Percentiles rank a stretch among this genome's conserved stretches.
Conservation (phyloP, 1,140 invertebrate genomes). For the Batillaria attramentaria region DNA sequence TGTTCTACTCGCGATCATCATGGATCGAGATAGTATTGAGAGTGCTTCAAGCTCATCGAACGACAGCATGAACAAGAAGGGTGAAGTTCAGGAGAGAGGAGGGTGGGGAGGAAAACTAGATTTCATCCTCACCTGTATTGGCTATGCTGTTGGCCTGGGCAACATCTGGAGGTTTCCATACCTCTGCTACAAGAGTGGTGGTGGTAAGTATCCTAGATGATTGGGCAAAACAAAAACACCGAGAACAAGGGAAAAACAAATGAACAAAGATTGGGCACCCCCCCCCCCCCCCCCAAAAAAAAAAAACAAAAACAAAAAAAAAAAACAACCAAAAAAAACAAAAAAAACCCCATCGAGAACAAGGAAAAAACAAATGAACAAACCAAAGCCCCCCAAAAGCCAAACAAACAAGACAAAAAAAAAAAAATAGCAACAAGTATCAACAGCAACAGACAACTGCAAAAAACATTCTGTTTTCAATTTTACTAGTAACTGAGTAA, state of each 20-base stretch:
- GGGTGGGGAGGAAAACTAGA: constrained; percentile 65
- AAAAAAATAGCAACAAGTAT: background rate
- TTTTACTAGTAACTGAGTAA: background rate
- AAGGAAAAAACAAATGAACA: background rate
- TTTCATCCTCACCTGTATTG: constrained; percentile 72
- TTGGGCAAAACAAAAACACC: background rate
- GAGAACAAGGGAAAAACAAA: background rate
- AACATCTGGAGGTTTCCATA: constrained; percentile 97
- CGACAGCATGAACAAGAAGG: constrained; percentile 23
- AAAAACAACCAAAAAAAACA: background rate
- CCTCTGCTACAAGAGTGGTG: constrained; percentile 93
- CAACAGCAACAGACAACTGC: background rate
- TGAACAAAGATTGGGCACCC: background rate
- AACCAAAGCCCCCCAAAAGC: background rate
- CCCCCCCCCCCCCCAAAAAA: background rate
- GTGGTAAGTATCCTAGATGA: constrained; percentile 75
- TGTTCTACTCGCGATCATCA: background rate
- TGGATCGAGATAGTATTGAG: constrained; percentile 21
- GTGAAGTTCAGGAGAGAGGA: constrained; percentile 10
- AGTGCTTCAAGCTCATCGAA: constrained; percentile 18
- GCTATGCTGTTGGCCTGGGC: constrained; percentile 80
- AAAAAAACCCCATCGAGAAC: background rate
- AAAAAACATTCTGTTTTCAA: background rate
- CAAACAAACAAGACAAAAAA: background rate
- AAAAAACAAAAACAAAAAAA: background rate